Conservation (phyloP, 2,888 invertebrate genomes). For the Stenolophus ochropezus region DNA sequence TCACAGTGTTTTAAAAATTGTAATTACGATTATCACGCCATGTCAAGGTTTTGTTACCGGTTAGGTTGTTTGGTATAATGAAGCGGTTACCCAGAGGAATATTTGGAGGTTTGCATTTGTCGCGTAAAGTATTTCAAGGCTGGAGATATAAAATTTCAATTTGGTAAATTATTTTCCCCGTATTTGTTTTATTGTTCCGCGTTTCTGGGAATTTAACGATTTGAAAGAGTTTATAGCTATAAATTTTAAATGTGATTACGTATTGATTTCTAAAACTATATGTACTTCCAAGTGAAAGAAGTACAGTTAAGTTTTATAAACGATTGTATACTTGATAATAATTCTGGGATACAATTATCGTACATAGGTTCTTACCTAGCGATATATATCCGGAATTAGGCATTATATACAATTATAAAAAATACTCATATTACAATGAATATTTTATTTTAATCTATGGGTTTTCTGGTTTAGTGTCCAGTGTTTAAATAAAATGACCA, state of each 20-base stretch:
- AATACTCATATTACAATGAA: no score
- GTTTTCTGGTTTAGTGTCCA: no score
- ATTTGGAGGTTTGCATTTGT: not conserved
- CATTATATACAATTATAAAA: no score
- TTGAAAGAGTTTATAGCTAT: not conserved
- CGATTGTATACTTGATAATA: not conserved
- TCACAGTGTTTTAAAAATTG: slow-evolving; percentile 25
- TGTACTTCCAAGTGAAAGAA: not conserved
- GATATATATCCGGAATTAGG: no score
- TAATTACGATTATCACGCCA: slow-evolving; percentile 34
- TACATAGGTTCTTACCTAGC: no score
- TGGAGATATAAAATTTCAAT: slow-evolving; percentile 2
- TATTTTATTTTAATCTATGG: no score
- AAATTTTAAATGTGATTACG: not conserved
- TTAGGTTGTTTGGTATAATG: no score
- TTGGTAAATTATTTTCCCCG: not conserved
- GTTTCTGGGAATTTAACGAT: not conserved
- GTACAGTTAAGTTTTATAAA: not conserved
- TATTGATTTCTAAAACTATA: not conserved
- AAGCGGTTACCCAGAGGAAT: not conserved
- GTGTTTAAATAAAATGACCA: no score
- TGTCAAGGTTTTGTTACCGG: slow-evolving; percentile 13
- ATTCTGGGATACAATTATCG: no score
- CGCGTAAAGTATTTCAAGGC: slow-evolving; percentile 6
- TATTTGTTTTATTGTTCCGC: slow-evolving; percentile 5